Conservation (phyloP, 2,113 vertebrate species). For the Megatriorchis doriae region DNA sequence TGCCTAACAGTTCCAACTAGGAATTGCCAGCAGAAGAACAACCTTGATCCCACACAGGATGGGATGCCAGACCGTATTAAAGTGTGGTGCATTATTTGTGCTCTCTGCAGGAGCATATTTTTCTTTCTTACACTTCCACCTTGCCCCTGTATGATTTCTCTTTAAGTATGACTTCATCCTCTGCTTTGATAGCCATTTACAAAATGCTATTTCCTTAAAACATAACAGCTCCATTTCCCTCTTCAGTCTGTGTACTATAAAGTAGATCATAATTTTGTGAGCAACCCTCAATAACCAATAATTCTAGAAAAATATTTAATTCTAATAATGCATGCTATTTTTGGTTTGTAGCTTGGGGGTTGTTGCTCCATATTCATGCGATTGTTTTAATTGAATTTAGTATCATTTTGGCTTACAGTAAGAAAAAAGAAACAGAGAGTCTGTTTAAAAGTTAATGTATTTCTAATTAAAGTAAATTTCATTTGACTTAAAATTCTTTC, state of each 20-base stretch:
- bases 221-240: neutral
- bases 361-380: neutral
- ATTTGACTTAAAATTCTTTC: constrained; percentile 2
- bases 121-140: neutral
- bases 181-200: neutral
- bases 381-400: neutral
- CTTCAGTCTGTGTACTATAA: neutral
- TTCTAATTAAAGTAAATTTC: constrained; percentile 17
- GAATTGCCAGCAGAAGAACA: neutral
- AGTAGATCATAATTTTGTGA: neutral
- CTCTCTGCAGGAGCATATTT: neutral
- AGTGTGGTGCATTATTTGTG: neutral
- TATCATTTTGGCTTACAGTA: neutral
- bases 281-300: neutral
- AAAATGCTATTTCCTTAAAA: neutral
- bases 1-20: neutral
- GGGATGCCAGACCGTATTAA: neutral
- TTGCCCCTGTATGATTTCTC: neutral
- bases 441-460: neutral
- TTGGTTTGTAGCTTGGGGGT: neutral
- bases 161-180: neutral
- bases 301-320: neutral
- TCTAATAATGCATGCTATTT: neutral
- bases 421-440: neutral
- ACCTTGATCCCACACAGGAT: neutral